These are phyloP conservation scores for Morelia viridis DNA, from an alignment of 2,797 vertebrate species.

Conservation along the genomic window DNA sequence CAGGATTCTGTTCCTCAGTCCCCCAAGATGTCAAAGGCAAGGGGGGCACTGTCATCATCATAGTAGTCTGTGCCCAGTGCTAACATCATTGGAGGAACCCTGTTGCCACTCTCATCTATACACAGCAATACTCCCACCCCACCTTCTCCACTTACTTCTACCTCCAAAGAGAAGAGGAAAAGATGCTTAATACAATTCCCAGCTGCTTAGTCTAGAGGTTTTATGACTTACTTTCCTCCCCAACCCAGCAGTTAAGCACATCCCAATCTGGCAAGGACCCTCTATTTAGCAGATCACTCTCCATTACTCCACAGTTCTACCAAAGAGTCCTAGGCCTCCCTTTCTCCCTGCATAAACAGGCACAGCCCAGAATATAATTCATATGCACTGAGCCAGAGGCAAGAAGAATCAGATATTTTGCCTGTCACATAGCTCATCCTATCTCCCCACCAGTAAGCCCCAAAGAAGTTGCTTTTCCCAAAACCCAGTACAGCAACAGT, in stretches of 20 bases:
- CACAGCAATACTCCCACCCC: background rate
- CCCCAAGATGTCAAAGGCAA: slow-evolving; percentile 22
- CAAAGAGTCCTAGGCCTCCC: background rate
- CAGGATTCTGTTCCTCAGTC: slow-evolving; percentile 22
- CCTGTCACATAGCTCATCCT: background rate
- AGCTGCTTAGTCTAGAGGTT: too few relatives aligned
- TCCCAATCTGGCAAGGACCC: too few relatives aligned
- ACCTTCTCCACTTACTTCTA: background rate
- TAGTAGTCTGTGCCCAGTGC: slow-evolving; percentile 16
- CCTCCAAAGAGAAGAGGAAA: background rate
- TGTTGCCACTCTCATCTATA: background rate
- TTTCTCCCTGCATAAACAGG: background rate
- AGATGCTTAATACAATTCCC: background rate
- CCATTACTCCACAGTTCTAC: background rate
- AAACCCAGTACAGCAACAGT: background rate
- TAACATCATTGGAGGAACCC: slow-evolving; percentile 17
- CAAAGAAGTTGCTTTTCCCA: background rate
- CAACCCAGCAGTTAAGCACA: background rate
- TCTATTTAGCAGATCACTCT: too few relatives aligned
- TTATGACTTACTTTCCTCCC: too few relatives aligned
- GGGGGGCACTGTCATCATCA: slow-evolving; percentile 23
- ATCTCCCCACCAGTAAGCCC: too few relatives aligned
- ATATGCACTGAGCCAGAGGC: background rate
- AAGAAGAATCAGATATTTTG: background rate
- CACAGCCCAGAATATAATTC: background rate